Evolutionary conservation across 1,140 invertebrate species (phyloP).

Genomic region (honey bee (Apis mellifera)): DNA sequence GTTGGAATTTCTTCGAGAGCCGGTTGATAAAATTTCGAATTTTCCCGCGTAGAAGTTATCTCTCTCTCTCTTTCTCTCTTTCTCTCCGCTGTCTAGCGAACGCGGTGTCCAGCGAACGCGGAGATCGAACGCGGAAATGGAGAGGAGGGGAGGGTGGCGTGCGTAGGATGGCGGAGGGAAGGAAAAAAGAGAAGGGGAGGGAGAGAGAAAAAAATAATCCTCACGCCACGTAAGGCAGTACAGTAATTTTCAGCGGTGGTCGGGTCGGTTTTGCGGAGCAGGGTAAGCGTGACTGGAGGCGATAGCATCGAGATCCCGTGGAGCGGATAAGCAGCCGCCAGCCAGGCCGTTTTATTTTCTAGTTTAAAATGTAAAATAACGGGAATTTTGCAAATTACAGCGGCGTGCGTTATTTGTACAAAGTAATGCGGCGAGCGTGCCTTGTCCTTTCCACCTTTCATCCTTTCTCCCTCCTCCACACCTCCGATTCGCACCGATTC

Average conservation of each 20-base stretch:
- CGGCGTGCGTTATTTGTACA: conserved; percentile 74
- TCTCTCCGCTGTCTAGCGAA: conserved; percentile 9
- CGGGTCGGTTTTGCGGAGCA: conserved; percentile 72
- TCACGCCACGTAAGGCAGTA: conserved; percentile 66
- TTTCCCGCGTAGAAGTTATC: conserved; percentile 23
- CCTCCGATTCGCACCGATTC: not conserved
- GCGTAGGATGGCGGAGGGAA: not conserved
- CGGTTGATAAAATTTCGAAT: conserved; percentile 14
- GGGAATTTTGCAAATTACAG: conserved; percentile 76
- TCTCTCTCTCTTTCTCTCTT: too few species aligned
- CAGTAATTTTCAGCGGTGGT: conserved; percentile 72
- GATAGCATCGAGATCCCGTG: conserved; percentile 77
- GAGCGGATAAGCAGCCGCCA: conserved; percentile 72
- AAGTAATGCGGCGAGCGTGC: conserved; percentile 72
- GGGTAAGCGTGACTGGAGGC: conserved; percentile 76
- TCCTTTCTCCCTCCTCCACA: not conserved
- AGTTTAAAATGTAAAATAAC: conserved; percentile 79
- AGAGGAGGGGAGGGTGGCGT: conserved; percentile 23
- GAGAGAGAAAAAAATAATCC: conserved; percentile 67
- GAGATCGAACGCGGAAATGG: conserved; percentile 51
- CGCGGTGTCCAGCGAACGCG: not conserved
- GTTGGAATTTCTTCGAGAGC: conserved; percentile 48
- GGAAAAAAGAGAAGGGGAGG: not conserved
- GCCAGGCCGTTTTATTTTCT: conserved; percentile 74
- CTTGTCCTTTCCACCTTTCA: conserved; percentile 14